Conservation (phyloP, 2,888 invertebrate genomes). For the Sericinus montela region DNA sequence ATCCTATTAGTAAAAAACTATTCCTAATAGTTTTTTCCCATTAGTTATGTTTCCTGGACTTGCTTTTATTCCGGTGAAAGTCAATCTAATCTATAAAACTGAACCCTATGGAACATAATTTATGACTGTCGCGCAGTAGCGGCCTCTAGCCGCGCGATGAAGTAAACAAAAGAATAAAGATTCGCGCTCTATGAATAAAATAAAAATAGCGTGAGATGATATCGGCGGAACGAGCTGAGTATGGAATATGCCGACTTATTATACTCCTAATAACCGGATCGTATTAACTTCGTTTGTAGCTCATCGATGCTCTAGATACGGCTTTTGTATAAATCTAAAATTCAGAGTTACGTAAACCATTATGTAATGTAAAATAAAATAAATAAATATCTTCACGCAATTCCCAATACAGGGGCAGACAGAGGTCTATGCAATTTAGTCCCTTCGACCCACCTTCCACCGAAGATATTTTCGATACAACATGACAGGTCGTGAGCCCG, state of each 20-base stretch:
- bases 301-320: slow-evolving; percentile 34
- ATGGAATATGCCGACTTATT: slow-evolving; percentile 72
- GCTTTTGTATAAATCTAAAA: slow-evolving; percentile 5
- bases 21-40: too few relatives aligned
- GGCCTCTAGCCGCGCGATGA: slow-evolving; percentile 26
- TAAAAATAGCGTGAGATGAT: slow-evolving; percentile 73
- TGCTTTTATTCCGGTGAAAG: background rate
- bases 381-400: too few relatives aligned
- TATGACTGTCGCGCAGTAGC: slow-evolving; percentile 19
- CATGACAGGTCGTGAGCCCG: too few relatives aligned
- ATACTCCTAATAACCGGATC: slow-evolving; percentile 70
- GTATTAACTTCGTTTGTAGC: slow-evolving; percentile 60
- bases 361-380: too few relatives aligned
- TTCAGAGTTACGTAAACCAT: too few relatives aligned
- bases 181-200: slow-evolving; percentile 74
- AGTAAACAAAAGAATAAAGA: slow-evolving; percentile 76
- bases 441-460: too few relatives aligned
- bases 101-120: slow-evolving; percentile 12
- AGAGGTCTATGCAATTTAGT: too few relatives aligned
- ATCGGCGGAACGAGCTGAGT: slow-evolving; percentile 65
- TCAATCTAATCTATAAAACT: background rate
- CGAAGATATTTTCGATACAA: too few relatives aligned
- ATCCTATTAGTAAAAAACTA: too few relatives aligned
- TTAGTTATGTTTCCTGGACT: too few relatives aligned
- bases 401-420: too few relatives aligned